Percentiles rank a stretch among this genome's conserved stretches.
Evolutionary conservation across 1,140 invertebrate species (phyloP).

Genomic region (Drosophila sp.): DNA sequence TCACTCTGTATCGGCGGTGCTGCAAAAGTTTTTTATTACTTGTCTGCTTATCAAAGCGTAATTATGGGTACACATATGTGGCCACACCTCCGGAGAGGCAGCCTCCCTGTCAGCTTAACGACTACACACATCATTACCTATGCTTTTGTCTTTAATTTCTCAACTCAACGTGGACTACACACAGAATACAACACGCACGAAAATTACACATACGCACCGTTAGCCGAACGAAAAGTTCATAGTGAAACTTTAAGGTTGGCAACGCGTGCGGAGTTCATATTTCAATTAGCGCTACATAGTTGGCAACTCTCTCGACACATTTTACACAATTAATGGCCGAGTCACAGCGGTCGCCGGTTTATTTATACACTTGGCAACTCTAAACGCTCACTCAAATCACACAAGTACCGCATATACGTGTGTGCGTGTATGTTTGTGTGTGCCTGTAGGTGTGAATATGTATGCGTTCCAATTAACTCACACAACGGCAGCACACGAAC

Average conservation of each 20-base stretch:
- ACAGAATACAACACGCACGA: not conserved
- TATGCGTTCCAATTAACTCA: constrained; percentile 73
- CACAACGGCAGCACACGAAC: constrained; percentile 31
- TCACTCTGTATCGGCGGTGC: not conserved
- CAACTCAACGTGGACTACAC: constrained; percentile 27
- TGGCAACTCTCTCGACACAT: constrained; percentile 57
- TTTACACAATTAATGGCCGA: constrained; percentile 60
- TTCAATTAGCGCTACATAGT: constrained; percentile 61
- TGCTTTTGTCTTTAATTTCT: constrained; percentile 60
- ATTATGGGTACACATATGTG: constrained; percentile 68
- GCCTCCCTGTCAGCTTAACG: constrained; percentile 37
- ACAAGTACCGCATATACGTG: not conserved
- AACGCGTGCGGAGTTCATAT: constrained; percentile 53
- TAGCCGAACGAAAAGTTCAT: constrained; percentile 38
- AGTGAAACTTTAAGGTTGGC: constrained; percentile 34
- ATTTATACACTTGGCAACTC: constrained; percentile 63
- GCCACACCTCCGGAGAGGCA: constrained; percentile 17
- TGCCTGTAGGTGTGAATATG: constrained; percentile 35
- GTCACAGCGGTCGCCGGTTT: constrained; percentile 32
- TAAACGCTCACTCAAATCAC: constrained; percentile 57
- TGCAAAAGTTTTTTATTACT: constrained; percentile 63
- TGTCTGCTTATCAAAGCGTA: constrained; percentile 79
- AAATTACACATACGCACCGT: constrained; percentile 50
- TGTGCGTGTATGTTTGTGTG: not conserved
- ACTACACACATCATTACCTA: constrained; percentile 67